Evolutionary conservation across 2,888 invertebrate genomes (phyloP).

Genomic region (Gortyna flavago): DNA sequence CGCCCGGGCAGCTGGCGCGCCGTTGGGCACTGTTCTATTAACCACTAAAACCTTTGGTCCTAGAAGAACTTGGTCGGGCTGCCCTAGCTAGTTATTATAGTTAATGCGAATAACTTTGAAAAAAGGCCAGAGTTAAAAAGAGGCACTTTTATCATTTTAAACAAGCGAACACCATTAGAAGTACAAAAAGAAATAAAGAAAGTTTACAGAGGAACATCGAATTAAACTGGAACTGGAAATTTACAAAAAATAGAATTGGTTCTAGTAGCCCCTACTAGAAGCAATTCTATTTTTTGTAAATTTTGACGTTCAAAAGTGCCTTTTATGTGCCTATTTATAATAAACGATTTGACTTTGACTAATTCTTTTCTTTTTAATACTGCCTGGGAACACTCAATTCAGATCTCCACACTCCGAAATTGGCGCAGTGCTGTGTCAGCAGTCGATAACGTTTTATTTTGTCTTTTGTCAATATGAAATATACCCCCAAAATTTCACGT

Average conservation of each 20-base stretch:
- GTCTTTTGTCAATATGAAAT: neutral
- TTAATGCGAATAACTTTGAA: neutral
- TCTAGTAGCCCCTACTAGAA: no score
- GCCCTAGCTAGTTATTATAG: neutral
- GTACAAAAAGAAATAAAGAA: neutral
- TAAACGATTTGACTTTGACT: neutral
- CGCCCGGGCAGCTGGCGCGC: neutral
- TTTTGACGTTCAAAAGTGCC: neutral
- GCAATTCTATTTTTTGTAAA: neutral
- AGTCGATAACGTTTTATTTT: neutral
- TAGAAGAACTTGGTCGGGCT: neutral
- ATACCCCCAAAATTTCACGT: no score
- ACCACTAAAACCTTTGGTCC: neutral
- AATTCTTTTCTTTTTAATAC: neutral
- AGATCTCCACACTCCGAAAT: neutral
- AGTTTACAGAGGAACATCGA: neutral
- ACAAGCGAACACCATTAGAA: neutral
- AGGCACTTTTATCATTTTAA: neutral
- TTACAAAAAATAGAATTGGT: no score
- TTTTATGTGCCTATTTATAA: neutral
- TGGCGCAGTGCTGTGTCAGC: neutral
- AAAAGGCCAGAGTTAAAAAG: neutral
- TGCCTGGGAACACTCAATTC: neutral
- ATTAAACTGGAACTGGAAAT: neutral
- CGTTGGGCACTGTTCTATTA: no score